Evolutionary conservation across 2,797 vertebrate species (phyloP).

Genomic region (Sebastes matsubarae): DNA sequence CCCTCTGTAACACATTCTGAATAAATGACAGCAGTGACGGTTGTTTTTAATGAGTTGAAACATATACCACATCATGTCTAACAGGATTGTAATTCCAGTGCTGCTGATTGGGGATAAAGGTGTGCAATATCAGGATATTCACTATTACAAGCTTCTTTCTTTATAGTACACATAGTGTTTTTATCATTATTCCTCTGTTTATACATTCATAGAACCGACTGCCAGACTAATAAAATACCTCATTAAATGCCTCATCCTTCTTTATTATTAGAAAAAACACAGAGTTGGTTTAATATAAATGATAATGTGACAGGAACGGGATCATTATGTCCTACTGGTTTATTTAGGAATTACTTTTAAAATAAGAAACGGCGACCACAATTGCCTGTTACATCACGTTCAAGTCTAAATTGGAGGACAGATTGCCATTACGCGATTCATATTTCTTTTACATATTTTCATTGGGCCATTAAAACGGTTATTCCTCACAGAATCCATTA

Average conservation of each 20-base stretch:
- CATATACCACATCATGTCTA: not conserved
- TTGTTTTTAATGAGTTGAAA: conserved; percentile 33
- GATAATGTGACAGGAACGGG: not conserved
- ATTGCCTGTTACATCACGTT: not conserved
- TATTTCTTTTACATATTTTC: conserved; percentile 17
- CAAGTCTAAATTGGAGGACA: not conserved
- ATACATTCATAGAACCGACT: conserved; percentile 7
- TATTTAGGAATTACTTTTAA: conserved; percentile 23
- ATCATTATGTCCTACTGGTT: conserved; percentile 14
- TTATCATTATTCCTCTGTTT: not conserved
- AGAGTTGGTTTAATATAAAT: conserved; percentile 16
- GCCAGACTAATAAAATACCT: not conserved
- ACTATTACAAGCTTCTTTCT: not conserved
- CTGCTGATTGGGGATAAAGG: not conserved
- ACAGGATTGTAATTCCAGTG: conserved; percentile 3
- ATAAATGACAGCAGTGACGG: not conserved
- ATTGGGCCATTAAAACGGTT: conserved; percentile 1
- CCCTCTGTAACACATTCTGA: conserved; percentile 17
- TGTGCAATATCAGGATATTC: not conserved
- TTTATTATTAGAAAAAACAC: conserved; percentile 13
- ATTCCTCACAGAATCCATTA: conserved; percentile 7
- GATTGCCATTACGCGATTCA: not conserved
- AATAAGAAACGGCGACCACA: not conserved
- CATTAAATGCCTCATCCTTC: conserved; percentile 5
- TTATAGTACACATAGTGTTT: not conserved